Evolutionary conservation across 1,140 invertebrate species (phyloP).

Genomic region (Diorhabda carinulata): DNA sequence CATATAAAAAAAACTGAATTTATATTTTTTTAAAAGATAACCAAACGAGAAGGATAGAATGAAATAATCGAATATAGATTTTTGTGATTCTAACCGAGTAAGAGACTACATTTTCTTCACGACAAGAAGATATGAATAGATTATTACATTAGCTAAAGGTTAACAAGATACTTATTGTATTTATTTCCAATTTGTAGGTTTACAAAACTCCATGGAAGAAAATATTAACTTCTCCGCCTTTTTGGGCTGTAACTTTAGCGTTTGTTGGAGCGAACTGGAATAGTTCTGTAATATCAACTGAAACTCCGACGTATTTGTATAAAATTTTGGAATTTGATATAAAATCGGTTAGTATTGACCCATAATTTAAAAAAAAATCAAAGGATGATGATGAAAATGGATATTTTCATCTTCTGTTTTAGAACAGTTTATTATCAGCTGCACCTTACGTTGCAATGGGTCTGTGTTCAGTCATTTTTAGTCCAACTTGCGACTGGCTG

Average conservation of each 20-base stretch:
- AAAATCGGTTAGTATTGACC: constrained; percentile 44
- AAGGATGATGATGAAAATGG: no score
- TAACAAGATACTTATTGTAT: no score
- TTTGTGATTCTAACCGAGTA: no score
- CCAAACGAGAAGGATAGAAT: no score
- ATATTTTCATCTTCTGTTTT: constrained; percentile 23
- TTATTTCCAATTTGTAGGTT: background rate
- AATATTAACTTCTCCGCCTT: constrained; percentile 72
- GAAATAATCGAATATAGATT: no score
- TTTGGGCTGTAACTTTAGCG: constrained; percentile 77
- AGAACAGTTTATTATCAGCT: constrained; percentile 73
- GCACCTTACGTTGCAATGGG: constrained; percentile 75
- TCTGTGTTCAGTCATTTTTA: constrained; percentile 62
- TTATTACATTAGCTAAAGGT: no score
- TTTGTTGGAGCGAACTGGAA: constrained; percentile 91
- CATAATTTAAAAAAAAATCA: no score
- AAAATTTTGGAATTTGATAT: constrained; percentile 77
- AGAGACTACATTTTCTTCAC: no score
- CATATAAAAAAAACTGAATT: no score
- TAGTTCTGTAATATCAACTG: constrained; percentile 85
- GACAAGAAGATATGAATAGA: no score
- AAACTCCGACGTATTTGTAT: constrained; percentile 87
- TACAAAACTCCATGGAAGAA: constrained; percentile 66
- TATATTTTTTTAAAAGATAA: no score
- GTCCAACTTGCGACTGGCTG: constrained; percentile 60